Percentiles rank a stretch among this genome's conserved stretches.
Evolutionary conservation across 2,113 vertebrate species (phyloP).

Genomic region (Macheiramphus alcinus): DNA sequence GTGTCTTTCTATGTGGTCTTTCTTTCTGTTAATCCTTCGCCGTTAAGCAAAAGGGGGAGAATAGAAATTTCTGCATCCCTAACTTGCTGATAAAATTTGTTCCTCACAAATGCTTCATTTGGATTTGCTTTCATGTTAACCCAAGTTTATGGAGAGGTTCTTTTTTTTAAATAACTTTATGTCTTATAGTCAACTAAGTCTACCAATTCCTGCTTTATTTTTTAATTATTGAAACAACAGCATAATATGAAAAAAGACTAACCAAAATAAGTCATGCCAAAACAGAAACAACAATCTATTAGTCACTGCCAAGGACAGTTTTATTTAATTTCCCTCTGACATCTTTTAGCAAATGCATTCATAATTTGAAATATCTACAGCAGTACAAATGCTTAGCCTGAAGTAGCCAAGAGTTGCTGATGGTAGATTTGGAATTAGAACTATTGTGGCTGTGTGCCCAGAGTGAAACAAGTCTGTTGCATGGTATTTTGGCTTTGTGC

Average conservation of each 20-base stretch:
- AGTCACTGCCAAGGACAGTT: not conserved
- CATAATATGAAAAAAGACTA: not conserved
- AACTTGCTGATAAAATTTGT: not conserved
- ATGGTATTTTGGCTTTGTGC: not conserved
- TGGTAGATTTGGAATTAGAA: not conserved
- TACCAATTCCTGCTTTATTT: not conserved
- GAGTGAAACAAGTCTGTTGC: not conserved
- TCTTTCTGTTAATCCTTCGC: not conserved
- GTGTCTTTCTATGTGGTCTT: not conserved
- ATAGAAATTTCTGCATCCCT: not conserved
- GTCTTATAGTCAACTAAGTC: not conserved
- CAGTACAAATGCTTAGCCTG: not conserved
- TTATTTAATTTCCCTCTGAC: slow-evolving; percentile 23
- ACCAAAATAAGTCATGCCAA: not conserved
- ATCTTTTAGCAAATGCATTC: not conserved
- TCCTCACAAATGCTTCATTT: not conserved
- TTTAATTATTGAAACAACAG: not conserved
- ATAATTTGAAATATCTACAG: not conserved
- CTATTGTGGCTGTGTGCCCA: not conserved
- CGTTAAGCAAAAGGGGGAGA: not conserved
- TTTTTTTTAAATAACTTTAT: not conserved
- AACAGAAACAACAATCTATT: not conserved
- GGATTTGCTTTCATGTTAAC: not conserved
- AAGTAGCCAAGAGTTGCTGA: not conserved
- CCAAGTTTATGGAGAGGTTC: not conserved